Percentiles rank a stretch among this genome's conserved stretches.
Evolutionary conservation across 2,888 invertebrate species (phyloP).

Genomic region (Oligia fasciuncula): DNA sequence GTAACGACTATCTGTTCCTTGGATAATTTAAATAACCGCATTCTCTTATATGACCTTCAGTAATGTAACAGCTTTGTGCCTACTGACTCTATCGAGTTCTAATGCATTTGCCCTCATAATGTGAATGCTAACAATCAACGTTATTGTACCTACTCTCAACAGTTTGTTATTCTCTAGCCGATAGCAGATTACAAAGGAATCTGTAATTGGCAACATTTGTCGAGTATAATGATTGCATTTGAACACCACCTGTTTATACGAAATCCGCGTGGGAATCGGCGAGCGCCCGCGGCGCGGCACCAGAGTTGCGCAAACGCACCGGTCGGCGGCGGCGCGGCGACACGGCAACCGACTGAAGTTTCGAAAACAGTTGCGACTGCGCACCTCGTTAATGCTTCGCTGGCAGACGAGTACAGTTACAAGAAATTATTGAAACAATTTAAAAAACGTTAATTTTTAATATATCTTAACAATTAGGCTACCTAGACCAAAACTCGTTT

Average conservation of each 20-base stretch:
- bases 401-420: conserved; percentile 66
- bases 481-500: conserved; percentile 62
- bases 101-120: conserved; percentile 56
- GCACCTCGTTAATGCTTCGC: conserved; percentile 68
- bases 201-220: conserved; percentile 77
- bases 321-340: conserved; percentile 59
- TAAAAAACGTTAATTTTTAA: conserved; percentile 52
- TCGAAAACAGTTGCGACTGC: conserved; percentile 76
- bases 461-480: conserved; percentile 55
- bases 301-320: conserved; percentile 80
- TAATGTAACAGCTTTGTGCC: conserved; percentile 45
- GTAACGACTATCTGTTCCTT: conserved; percentile 51
- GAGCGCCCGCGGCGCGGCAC: conserved; percentile 73
- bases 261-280: conserved; percentile 89
- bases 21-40: conserved; percentile 65
- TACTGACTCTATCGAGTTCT: conserved; percentile 46
- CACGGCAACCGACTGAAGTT: conserved; percentile 66
- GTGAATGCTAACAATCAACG: conserved; percentile 62
- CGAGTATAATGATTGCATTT: conserved; percentile 77
- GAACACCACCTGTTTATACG: conserved; percentile 85
- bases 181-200: conserved; percentile 69
- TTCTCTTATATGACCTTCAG: conserved; percentile 65
- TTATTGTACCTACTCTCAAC: conserved; percentile 52
- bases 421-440: conserved; percentile 60
- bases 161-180: conserved; percentile 55